phyloP scores from a whole-genome alignment of 2,113 vertebrate genomes.

The Austrofundulus limnaeus region DNA sequence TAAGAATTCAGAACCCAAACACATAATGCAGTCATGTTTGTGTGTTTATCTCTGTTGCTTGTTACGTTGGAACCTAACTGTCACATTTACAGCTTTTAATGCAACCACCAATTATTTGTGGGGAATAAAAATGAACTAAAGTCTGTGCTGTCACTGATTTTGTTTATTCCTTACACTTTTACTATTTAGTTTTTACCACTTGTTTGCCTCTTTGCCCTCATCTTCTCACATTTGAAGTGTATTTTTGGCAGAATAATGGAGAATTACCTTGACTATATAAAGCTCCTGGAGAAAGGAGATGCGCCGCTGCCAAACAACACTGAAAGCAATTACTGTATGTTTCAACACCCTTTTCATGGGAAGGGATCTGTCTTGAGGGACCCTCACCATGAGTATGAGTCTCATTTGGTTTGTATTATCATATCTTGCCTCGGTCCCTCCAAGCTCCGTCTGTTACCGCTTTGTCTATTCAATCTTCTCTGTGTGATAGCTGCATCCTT shows the following conservation, averaged over 20 bases:
- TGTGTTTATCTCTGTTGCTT: conserved; percentile 35
- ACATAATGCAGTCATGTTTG: conserved; percentile 39
- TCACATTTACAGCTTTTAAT: conserved; percentile 6
- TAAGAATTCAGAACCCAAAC: conserved; percentile 51
- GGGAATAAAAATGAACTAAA: conserved; percentile 18
- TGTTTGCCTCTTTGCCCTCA: conserved; percentile 6
- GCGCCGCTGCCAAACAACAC: conserved; percentile 66
- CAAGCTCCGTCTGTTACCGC: conserved; percentile 50
- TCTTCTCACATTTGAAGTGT: conserved; percentile 50
- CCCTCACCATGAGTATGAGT: conserved; percentile 58
- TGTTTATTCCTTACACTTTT: neutral
- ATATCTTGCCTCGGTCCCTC: conserved; percentile 60
- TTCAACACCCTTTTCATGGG: conserved; percentile 73
- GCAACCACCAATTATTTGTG: conserved; percentile 29
- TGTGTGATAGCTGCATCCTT: conserved; percentile 36
- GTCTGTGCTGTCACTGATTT: conserved; percentile 17
- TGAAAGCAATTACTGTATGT: conserved; percentile 76
- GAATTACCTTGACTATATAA: conserved; percentile 69
- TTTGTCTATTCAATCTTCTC: conserved; percentile 37
- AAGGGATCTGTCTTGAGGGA: conserved; percentile 64
- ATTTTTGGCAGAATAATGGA: conserved; percentile 60
- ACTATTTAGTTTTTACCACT: conserved; percentile 49
- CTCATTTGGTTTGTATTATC: conserved; percentile 73
- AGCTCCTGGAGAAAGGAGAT: conserved; percentile 62
- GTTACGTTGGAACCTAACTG: conserved; percentile 30